Evolutionary conservation across 2,113 vertebrate genomes (phyloP), one percentile per base, ranked within the genome.

Genomic region (Hypocryptadius cinnamomeus): DNA sequence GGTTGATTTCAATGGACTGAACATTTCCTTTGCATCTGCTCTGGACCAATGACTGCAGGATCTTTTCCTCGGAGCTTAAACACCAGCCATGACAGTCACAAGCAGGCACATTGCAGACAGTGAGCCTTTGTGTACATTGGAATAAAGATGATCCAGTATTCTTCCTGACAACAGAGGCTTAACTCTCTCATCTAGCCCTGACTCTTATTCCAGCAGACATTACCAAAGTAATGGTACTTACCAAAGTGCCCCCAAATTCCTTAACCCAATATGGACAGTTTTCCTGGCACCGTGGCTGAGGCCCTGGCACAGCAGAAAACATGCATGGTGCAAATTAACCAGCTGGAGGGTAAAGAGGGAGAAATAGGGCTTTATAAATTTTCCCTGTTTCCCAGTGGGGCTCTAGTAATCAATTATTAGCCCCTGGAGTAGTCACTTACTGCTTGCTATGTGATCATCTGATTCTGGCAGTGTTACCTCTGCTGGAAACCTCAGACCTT

Each of bases 401-500:
- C 23, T 31, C 56, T 87, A 40, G 54, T 76, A 88, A 94, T 85
- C 89, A 93, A 61, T 93, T 85, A 93, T 72, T 59, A 93, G 53
- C 19, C 53, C 60, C 90, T 66, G 56, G 48, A 92, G 72, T 57
- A 78, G 81, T 44, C 59, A 60, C 73, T 74, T 85, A 79, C 42
- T 79, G 57, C 68, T 92, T 78, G 31, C 45, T 89, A 48, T 95
- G 77, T 94, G 89, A 97, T 97, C 74, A 73, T 68, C 54, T 81
- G 85, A 71, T 87, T 85, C 92, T 91, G 64, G 28, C 79, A 65
- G 85, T 24, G 85, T 72, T 90, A 69, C 45, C 86, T 84, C 95
- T 83, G 91, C 93, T 89, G 87, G 92, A 97, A 96, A 83, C 68
- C 57, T 92, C 83, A 95, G 65, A 68, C 91, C 74, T 96, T 92